These are phyloP conservation scores for Rhadinocentrus ornatus DNA, from an alignment of 2,797 vertebrate species.

Conservation along the genomic window DNA sequence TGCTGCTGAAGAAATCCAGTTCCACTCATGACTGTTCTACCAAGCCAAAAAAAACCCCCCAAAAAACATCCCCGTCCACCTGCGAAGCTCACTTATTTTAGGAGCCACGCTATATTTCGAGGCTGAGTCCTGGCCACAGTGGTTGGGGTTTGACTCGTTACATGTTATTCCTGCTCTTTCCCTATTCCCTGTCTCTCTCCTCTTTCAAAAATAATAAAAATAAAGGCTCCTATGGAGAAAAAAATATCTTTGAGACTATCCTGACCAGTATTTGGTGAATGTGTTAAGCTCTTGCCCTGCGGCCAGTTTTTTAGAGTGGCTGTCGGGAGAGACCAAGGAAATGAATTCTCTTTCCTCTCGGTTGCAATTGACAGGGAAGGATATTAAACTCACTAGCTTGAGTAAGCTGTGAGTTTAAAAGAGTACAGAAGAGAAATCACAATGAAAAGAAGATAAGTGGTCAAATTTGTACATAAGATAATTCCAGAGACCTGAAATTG, in stretches of 20 bases:
- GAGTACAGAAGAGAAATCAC: constrained; percentile 35
- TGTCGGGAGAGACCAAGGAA: constrained; percentile 67
- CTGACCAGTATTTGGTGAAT: constrained; percentile 40
- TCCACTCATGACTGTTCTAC: not conserved
- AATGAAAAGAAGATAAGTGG: constrained; percentile 1
- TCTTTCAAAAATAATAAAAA: not conserved
- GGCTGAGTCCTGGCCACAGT: not conserved
- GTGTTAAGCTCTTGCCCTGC: constrained; percentile 57
- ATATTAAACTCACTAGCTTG: constrained; percentile 52
- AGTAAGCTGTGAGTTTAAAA: constrained; percentile 57
- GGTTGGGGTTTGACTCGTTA: not conserved
- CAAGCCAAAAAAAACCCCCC: too few relatives aligned
- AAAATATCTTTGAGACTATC: constrained; percentile 18
- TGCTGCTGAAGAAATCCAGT: not conserved
- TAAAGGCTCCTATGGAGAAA: not conserved
- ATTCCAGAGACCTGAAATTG: constrained; percentile 26
- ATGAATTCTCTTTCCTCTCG: constrained; percentile 53
- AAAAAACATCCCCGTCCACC: too few relatives aligned
- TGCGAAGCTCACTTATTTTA: not conserved
- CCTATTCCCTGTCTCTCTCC: not conserved
- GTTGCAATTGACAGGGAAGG: constrained; percentile 57
- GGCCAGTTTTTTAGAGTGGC: constrained; percentile 56
- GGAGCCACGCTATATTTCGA: not conserved
- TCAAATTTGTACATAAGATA: constrained; percentile 52
- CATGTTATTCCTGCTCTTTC: not conserved